A percentile compares a stretch with the other conserved stretches of the same genome.
phyloP scores from a whole-genome alignment of 30 jellyfish, hydroid and myxozoan genomes.

The Hydractinia echinata region DNA sequence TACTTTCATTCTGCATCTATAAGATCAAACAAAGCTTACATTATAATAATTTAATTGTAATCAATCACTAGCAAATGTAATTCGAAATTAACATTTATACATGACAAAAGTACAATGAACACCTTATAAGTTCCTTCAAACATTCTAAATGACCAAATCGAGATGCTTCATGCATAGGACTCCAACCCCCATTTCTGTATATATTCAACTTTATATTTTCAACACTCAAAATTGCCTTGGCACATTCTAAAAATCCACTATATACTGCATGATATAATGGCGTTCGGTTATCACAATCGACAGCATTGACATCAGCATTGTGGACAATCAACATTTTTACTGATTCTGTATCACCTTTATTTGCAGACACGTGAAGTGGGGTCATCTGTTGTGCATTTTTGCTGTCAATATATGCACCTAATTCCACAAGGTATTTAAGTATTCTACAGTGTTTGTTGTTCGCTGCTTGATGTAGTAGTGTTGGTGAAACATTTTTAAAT shows the following conservation, averaged over 20 bases:
- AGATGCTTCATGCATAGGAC: conserved; percentile 78
- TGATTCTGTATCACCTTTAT: conserved; percentile 33
- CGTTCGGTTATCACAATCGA: conserved; percentile 61
- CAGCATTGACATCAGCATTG: conserved; percentile 63
- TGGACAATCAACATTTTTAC: conserved; percentile 11
- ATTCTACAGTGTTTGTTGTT: conserved; percentile 43
- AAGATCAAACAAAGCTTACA: not conserved
- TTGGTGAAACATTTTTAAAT: conserved; percentile 67
- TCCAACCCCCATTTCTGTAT: conserved; percentile 90
- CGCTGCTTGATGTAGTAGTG: conserved; percentile 78
- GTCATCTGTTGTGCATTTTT: conserved; percentile 72
- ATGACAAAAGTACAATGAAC: not conserved
- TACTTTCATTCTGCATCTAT: conserved; percentile 51
- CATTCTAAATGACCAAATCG: conserved; percentile 68
- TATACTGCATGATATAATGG: conserved; percentile 74
- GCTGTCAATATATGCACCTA: conserved; percentile 62
- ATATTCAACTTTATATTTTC: conserved; percentile 34
- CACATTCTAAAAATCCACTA: conserved; percentile 59
- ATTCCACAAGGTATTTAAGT: conserved; percentile 45
- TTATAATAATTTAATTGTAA: not conserved
- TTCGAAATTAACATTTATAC: not conserved
- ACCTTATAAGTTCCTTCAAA: conserved; percentile 43
- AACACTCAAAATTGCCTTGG: conserved; percentile 32
- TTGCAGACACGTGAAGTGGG: conserved; percentile 59
- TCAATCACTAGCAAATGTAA: too few species aligned